Evolutionary conservation across 2,113 vertebrate species (phyloP).

Genomic region (Myxocyprinus asiaticus): DNA sequence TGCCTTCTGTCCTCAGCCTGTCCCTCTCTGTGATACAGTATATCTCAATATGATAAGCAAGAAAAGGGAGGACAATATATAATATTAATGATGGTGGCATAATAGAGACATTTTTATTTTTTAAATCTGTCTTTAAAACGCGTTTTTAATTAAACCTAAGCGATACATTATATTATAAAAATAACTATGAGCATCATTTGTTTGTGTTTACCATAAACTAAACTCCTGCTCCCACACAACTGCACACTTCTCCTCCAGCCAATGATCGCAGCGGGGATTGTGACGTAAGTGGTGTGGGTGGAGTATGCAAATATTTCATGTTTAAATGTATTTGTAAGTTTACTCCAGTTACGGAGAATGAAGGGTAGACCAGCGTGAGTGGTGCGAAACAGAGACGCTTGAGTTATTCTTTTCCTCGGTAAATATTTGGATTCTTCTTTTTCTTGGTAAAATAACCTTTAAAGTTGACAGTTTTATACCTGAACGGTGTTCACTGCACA

Average conservation of each 20-base stretch:
- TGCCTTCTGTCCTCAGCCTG: too few relatives aligned
- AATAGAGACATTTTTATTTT: too few relatives aligned
- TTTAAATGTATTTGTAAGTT: conserved; percentile 59
- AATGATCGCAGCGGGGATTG: not conserved
- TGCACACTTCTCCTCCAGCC: not conserved
- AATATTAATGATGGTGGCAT: too few relatives aligned
- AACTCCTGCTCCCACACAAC: conserved; percentile 1
- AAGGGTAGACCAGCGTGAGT: conserved; percentile 24
- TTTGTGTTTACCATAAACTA: conserved; percentile 2
- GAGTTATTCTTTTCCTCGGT: not conserved
- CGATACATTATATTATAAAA: not conserved
- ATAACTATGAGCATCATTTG: not conserved
- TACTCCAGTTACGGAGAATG: conserved; percentile 26
- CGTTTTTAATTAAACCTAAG: not conserved
- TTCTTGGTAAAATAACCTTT: not conserved
- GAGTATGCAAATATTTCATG: conserved; percentile 52
- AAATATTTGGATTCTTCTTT: not conserved
- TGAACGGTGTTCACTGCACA: not conserved
- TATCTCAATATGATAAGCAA: too few relatives aligned
- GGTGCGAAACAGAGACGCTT: not conserved
- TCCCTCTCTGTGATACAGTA: too few relatives aligned
- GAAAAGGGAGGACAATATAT: too few relatives aligned
- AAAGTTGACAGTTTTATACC: not conserved
- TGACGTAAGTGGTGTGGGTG: conserved; percentile 43
- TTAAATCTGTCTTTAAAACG: too few relatives aligned